Evolutionary conservation across 2,888 invertebrate species (phyloP).

Genomic region (Brachyopa scutellaris): DNA sequence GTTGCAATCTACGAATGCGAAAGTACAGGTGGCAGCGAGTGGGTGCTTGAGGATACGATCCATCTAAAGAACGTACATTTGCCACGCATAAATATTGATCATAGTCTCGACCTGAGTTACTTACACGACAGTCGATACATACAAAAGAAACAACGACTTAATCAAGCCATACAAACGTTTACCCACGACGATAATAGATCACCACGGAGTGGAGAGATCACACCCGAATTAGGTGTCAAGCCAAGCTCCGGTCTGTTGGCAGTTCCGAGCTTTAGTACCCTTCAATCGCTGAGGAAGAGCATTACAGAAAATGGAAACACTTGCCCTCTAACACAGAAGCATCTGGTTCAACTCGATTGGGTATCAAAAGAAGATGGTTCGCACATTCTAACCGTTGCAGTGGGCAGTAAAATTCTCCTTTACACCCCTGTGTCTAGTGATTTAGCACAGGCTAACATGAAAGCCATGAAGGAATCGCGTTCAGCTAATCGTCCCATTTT

Average conservation of each 20-base stretch:
- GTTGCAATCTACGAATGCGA: constrained; percentile 99
- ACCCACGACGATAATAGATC: constrained; percentile 89
- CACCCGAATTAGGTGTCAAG: constrained; percentile 79
- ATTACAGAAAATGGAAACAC: constrained; percentile 96
- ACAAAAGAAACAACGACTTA: constrained; percentile 91
- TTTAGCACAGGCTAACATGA: constrained; percentile 96
- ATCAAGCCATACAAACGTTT: constrained; percentile 91
- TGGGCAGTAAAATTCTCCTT: constrained; percentile 94
- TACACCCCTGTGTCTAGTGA: constrained; percentile 97
- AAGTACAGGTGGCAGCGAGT: constrained; percentile 97
- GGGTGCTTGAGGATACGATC: constrained; percentile 97
- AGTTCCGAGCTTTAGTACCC: constrained; percentile 94
- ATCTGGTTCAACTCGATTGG: constrained; percentile 98
- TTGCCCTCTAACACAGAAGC: constrained; percentile 94
- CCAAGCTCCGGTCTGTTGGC: constrained; percentile 85
- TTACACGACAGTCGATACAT: constrained; percentile 90
- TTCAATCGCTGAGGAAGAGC: constrained; percentile 92
- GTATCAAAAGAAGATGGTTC: constrained; percentile 99
- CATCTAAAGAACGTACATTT: constrained; percentile 95
- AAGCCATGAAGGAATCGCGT: constrained; percentile 94
- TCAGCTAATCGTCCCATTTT: constrained; percentile 92
- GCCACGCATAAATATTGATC: constrained; percentile 90
- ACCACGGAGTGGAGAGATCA: constrained; percentile 83
- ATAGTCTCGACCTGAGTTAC: constrained; percentile 92
- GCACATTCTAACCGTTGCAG: constrained; percentile 97